Percentiles rank a stretch among this genome's conserved stretches.
Evolutionary conservation across 2,888 invertebrate species (phyloP).

Genomic region (Drosophila histrio): DNA sequence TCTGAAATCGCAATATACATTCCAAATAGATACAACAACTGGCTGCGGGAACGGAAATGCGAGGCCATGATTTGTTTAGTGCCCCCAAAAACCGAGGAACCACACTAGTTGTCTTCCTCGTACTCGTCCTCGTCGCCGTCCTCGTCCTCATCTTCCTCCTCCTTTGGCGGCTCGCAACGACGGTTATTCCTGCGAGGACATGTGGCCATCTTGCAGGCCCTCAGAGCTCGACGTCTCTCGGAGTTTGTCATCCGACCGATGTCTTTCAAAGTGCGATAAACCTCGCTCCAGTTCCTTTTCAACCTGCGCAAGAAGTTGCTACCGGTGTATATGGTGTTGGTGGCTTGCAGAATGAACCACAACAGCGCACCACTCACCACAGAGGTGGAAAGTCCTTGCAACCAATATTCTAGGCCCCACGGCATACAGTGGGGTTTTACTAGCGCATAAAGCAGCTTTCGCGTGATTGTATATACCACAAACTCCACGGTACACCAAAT

Average conservation of each 20-base stretch:
- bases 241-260: slow-evolving; percentile 21
- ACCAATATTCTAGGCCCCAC: not conserved
- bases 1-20: slow-evolving; percentile 44
- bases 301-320: not conserved
- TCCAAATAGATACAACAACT: slow-evolving; percentile 13
- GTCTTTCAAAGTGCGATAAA: slow-evolving; percentile 6
- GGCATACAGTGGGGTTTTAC: slow-evolving; percentile 1
- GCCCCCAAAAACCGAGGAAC: slow-evolving; percentile 1
- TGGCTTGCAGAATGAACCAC: slow-evolving; percentile 50
- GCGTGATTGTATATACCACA: slow-evolving; percentile 21
- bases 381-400: slow-evolving; percentile 16
- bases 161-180: not conserved
- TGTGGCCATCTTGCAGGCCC: slow-evolving; percentile 33
- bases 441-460: not conserved
- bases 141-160: not conserved
- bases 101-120: slow-evolving; percentile 5
- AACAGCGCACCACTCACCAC: slow-evolving; percentile 15
- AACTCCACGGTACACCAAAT: slow-evolving; percentile 76
- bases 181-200: not conserved
- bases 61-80: slow-evolving; percentile 28
- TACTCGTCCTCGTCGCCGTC: not conserved
- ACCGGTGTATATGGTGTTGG: slow-evolving; percentile 21
- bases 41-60: slow-evolving; percentile 10
- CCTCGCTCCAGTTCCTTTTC: not conserved
- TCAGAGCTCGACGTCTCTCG: slow-evolving; percentile 29